Evolutionary conservation across 2,113 vertebrate species (phyloP).

Genomic region (Rattus norvegicus): GRCr8 NC_086038.1:50960001-50960500

Average conservation of each 20-base stretch:
- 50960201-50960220: conserved; percentile 1
- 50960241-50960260: background rate
- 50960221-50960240: conserved; percentile 39
- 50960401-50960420: background rate
- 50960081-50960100: conserved; percentile 1
- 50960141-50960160: background rate
- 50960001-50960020: background rate
- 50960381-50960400: background rate
- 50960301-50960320: background rate
- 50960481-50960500: too few species aligned
- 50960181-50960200: conserved; percentile 17
- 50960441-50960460: background rate
- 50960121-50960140: background rate
- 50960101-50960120: background rate
- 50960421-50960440: background rate
- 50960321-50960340: background rate
- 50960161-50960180: background rate
- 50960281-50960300: background rate
- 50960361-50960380: background rate
- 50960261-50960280: background rate
- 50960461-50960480: too few species aligned
- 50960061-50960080: background rate
- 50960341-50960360: background rate
- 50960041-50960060: conserved; percentile 38
- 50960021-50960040: background rate